Percentiles rank a stretch among this genome's conserved stretches.
Evolutionary conservation across 2,888 invertebrate genomes (phyloP).

Genomic region (Drosophila merina): DNA sequence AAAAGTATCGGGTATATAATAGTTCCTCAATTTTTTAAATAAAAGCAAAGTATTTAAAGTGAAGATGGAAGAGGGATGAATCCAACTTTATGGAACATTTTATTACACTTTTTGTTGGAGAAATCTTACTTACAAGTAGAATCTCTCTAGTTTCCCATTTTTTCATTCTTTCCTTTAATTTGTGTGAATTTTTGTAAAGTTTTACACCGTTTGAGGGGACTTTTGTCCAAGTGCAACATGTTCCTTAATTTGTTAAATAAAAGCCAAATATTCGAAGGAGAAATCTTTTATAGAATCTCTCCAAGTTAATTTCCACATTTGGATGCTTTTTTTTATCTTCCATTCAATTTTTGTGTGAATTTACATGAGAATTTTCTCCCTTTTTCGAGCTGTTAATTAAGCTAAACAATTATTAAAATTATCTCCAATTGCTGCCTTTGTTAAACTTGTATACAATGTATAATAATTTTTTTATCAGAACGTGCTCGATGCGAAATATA

Average conservation of each 20-base stretch:
- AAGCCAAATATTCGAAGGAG: too few species aligned
- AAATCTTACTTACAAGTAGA: too few species aligned
- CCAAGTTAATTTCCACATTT: slow-evolving; percentile 5
- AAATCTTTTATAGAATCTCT: neutral
- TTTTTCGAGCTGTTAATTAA: slow-evolving; percentile 58
- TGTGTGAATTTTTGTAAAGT: too few species aligned
- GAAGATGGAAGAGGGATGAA: neutral
- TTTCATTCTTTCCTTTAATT: too few species aligned
- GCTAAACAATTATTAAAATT: slow-evolving; percentile 58
- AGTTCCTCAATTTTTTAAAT: slow-evolving; percentile 6
- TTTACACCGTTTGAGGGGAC: neutral
- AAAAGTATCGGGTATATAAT: slow-evolving; percentile 11
- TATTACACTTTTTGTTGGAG: too few species aligned
- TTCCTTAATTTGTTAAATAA: slow-evolving; percentile 8
- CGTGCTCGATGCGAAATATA: slow-evolving; percentile 25
- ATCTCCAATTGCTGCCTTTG: slow-evolving; percentile 16
- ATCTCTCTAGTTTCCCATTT: too few species aligned
- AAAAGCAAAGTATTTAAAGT: neutral
- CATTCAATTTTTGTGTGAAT: slow-evolving; percentile 32
- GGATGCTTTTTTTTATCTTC: slow-evolving; percentile 56
- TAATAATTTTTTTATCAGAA: slow-evolving; percentile 5
- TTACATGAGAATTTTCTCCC: slow-evolving; percentile 32
- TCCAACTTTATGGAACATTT: too few species aligned
- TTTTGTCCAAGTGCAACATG: slow-evolving; percentile 8
- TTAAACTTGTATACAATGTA: neutral